Percentiles rank a stretch among this genome's conserved stretches.
Evolutionary conservation across 2,113 vertebrate genomes (phyloP).

Genomic region (Alouatta palliata): DNA sequence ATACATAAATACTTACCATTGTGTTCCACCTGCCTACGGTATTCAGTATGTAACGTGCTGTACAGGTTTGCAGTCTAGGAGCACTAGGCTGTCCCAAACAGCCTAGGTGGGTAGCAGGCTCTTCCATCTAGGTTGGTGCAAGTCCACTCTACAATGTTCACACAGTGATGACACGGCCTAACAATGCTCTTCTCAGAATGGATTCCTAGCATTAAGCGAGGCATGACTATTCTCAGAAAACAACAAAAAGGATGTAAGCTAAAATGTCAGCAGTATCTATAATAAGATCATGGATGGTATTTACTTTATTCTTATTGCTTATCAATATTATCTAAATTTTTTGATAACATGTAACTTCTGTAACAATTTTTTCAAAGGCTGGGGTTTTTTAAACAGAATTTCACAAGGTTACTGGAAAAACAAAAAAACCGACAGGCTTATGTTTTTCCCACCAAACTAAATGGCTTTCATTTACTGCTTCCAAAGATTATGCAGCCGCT

Average conservation of each 20-base stretch:
- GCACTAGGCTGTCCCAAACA: background rate
- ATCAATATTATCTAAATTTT: background rate
- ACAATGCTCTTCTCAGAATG: background rate
- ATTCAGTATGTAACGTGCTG: background rate
- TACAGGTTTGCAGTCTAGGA: background rate
- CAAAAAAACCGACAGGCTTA: background rate
- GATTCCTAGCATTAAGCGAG: background rate
- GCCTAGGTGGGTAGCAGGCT: background rate
- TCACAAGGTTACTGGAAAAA: slow-evolving; percentile 12
- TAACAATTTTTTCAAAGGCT: background rate
- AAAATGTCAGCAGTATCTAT: background rate
- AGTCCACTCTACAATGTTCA: background rate
- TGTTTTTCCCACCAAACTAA: background rate
- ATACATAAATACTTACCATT: background rate
- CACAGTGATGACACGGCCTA: background rate
- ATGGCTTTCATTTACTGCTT: slow-evolving; percentile 14
- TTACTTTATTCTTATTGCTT: slow-evolving; percentile 26
- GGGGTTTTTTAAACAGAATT: background rate
- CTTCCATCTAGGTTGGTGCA: background rate
- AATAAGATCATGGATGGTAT: background rate
- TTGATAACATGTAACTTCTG: slow-evolving; percentile 20
- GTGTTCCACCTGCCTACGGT: background rate
- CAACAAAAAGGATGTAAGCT: background rate
- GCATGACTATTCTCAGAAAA: background rate
- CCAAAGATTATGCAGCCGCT: background rate